These are phyloP conservation scores for Calonectris borealis DNA, from an alignment of 2,113 vertebrate genomes.

Conservation along the genomic window DNA sequence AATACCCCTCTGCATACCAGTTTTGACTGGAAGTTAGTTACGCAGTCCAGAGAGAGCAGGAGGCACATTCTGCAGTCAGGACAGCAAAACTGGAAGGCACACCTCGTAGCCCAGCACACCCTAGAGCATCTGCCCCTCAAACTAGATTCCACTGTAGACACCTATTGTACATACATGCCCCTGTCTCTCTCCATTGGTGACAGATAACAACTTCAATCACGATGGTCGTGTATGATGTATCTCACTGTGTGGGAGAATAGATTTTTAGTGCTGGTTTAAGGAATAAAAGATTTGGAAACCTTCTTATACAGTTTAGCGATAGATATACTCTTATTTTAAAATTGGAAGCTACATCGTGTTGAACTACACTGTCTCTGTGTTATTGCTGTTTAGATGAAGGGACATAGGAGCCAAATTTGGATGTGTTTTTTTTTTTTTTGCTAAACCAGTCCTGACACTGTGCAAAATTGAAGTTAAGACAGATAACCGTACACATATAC, in stretches of 20 bases:
- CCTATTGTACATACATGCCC: neutral
- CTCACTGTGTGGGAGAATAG: neutral
- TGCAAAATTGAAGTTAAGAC: neutral
- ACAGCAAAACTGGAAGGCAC: neutral
- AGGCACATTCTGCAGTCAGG: neutral
- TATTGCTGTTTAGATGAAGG: neutral
- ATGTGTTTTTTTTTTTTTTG: neutral
- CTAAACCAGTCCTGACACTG: neutral
- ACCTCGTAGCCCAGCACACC: neutral
- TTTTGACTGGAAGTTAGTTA: neutral
- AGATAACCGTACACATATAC: neutral
- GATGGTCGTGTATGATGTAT: rapidly evolving
- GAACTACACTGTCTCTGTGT: neutral
- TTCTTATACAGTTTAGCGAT: neutral
- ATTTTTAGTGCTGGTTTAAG: neutral
- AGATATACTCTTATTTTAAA: neutral
- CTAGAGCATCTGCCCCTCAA: neutral
- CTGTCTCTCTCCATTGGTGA: neutral
- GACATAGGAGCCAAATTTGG: neutral
- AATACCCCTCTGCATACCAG: neutral
- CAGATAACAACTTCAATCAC: neutral
- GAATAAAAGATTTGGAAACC: neutral
- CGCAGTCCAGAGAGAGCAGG: rapidly evolving
- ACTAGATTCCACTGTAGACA: neutral
- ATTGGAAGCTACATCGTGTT: neutral